Evolutionary conservation across 2,113 vertebrate genomes (phyloP).

Genomic region (Furnarius figulus): DNA sequence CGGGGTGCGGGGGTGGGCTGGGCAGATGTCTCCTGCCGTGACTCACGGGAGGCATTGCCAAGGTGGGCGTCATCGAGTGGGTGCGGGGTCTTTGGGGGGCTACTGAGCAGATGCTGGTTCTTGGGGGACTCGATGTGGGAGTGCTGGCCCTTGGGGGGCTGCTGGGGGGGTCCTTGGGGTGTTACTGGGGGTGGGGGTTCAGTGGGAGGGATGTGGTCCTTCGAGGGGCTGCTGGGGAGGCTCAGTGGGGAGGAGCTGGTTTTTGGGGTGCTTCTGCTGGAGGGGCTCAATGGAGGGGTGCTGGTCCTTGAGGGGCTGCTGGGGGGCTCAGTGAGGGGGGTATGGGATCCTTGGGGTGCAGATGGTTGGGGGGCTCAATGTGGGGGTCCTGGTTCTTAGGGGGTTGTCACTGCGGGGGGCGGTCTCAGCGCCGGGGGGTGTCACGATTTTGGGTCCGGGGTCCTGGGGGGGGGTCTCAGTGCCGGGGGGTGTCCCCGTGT

Average conservation of each 20-base stretch:
- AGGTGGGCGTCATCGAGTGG: neutral
- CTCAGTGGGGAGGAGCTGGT: too few species aligned
- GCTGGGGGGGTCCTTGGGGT: too few species aligned
- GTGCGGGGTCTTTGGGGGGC: neutral
- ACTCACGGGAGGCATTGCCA: neutral
- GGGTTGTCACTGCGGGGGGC: neutral
- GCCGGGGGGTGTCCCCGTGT: neutral
- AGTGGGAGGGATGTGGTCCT: too few species aligned
- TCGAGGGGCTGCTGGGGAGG: too few species aligned
- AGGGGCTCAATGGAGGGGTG: too few species aligned
- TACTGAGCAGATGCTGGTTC: too few species aligned
- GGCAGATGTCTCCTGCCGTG: neutral
- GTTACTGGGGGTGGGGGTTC: too few species aligned
- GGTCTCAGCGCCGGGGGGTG: neutral
- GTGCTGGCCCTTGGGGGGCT: too few species aligned
- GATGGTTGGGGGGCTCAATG: neutral
- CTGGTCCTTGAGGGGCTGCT: too few species aligned
- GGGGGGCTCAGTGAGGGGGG: too few species aligned
- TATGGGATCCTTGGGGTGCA: neutral
- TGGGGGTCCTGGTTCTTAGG: neutral
- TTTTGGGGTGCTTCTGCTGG: too few species aligned
- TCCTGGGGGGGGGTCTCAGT: neutral
- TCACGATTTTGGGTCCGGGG: neutral
- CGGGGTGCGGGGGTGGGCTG: neutral
- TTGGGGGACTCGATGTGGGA: too few species aligned